A percentile compares a stretch with the other conserved stretches of the same genome.
phyloP scores from a whole-genome alignment of 2,113 vertebrate species.

The Actenoides hombroni region DNA sequence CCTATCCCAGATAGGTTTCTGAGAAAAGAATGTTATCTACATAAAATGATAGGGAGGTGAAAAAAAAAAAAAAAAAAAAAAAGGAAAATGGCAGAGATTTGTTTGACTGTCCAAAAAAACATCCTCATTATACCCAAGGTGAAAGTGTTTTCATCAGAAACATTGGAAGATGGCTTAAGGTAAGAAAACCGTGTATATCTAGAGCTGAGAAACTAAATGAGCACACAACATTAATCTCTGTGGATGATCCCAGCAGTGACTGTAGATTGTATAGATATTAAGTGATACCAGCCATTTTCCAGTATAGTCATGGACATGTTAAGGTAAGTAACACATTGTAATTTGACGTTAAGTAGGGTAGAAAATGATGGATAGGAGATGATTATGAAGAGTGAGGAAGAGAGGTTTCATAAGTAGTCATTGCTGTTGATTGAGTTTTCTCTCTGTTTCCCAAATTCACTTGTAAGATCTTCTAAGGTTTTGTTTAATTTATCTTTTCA shows the following conservation, averaged over 20 bases:
- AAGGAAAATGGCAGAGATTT: not conserved
- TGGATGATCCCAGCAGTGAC: not conserved
- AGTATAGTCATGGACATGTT: not conserved
- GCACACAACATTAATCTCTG: not conserved
- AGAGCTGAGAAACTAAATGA: not conserved
- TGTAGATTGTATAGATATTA: not conserved
- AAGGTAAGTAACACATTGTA: not conserved
- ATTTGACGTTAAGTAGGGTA: not conserved
- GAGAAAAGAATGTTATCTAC: not conserved
- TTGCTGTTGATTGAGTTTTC: not conserved
- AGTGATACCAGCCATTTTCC: not conserved
- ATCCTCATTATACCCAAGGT: not conserved
- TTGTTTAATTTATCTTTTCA: not conserved
- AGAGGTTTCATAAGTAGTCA: not conserved
- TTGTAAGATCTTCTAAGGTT: not conserved
- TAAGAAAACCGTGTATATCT: not conserved
- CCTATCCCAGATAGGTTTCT: not conserved
- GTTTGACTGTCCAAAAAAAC: not conserved
- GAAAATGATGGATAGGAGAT: not conserved
- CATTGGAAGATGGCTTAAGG: not conserved
- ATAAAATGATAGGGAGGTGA: not conserved
- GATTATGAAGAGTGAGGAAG: not conserved
- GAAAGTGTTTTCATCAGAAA: not conserved
- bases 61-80: not conserved
- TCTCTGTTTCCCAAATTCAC: not conserved